Conservation (phyloP, 2,888 invertebrate genomes). For the Agrilus mali region DNA sequence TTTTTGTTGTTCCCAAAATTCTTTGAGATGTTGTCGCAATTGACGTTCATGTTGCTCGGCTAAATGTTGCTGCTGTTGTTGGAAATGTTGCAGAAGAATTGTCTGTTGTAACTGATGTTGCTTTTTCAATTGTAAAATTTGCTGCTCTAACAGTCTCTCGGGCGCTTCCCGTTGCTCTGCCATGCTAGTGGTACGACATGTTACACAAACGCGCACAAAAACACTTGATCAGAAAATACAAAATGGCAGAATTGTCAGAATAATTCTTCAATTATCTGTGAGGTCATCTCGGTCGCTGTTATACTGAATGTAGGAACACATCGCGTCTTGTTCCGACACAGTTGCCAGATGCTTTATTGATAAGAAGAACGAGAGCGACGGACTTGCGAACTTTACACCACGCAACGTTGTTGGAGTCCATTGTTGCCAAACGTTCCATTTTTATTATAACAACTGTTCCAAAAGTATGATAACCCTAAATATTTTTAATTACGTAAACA, state of each 20-base stretch:
- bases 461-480: too few species aligned
- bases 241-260: slow-evolving; percentile 27
- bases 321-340: slow-evolving; percentile 19
- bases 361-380: slow-evolving; percentile 8
- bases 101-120: slow-evolving; percentile 89
- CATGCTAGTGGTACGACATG: slow-evolving; percentile 19
- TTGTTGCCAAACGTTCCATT: too few species aligned
- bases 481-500: too few species aligned
- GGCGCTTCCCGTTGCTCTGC: slow-evolving; percentile 32
- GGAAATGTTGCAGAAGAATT: slow-evolving; percentile 80
- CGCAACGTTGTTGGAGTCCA: not conserved
- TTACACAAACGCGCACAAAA: slow-evolving; percentile 9
- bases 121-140: slow-evolving; percentile 71
- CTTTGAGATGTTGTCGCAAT: slow-evolving; percentile 76
- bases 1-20: slow-evolving; percentile 87
- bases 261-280: slow-evolving; percentile 30
- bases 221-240: slow-evolving; percentile 21
- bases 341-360: slow-evolving; percentile 23
- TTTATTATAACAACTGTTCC: too few species aligned
- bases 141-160: slow-evolving; percentile 36
- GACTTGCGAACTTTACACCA: too few species aligned
- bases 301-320: slow-evolving; percentile 19
- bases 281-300: slow-evolving; percentile 33
- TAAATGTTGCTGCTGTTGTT: slow-evolving; percentile 81
- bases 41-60: slow-evolving; percentile 86